Evolutionary conservation across 2,113 vertebrate genomes (phyloP), one percentile per base, ranked within the genome.

Genomic region (Boleophthalmus pectinirostris): DNA sequence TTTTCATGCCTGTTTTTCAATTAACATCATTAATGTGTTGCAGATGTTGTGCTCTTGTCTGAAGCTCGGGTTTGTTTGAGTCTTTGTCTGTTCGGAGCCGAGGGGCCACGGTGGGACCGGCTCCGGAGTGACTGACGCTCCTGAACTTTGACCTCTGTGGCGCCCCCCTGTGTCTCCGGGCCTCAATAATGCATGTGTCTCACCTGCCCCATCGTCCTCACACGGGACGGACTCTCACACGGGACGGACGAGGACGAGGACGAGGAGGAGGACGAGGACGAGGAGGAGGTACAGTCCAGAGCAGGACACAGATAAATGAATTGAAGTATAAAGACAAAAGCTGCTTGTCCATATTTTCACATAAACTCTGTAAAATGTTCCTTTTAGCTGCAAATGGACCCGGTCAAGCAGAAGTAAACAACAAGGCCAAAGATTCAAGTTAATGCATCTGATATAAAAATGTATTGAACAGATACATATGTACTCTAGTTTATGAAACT

Each of bases 171-270:
- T 87, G 85, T 92, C 89, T 79, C 79, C 75, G 79, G 18, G 10
- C 49, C 66, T 94, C 80, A 92, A 94, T 94, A 92, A 94, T 93
- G 91, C 78, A 94, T 92, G 90, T 68, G 63, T 75, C 83, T 86
- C 86, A 82, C 89, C 83, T 84, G 80, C 74, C 64, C 68, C 73
- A n/a, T n/a, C n/a, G 25, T 81, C 75, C 70, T 43, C 65, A 46
- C 58, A 18, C 71, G 29, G 20, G 66, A 58, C 75, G 43, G n/a
- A 54, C 33, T 20, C 74, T 46, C 64, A 45, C 57, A 23, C 70
- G 29, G 20, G 63, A 53, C 75, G 33, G 25, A 2, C 29, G 29
- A n/a, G n/a, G n/a, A n/a, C n/a, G n/a, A n/a, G n/a, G n/a, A n/a
- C n/a, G n/a, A n/a, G n/a, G n/a, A n/a, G n/a, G n/a, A n/a, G n/a